Base-by-base conservation (phyloP, 64 coral and sea anemone genomes). In the Porites lutea region DNA sequence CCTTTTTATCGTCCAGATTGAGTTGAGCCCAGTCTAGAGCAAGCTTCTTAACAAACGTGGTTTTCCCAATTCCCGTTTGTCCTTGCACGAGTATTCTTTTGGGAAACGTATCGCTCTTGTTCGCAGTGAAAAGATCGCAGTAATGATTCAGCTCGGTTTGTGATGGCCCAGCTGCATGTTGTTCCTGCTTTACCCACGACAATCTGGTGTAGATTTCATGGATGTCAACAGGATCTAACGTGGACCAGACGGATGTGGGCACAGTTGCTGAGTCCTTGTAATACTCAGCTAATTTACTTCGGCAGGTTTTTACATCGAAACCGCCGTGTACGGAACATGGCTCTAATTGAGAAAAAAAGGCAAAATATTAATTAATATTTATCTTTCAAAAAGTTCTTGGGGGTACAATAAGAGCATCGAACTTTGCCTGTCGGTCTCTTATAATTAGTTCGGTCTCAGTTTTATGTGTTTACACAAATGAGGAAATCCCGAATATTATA, bases 21-120 rank as follows among this genome's bases (percentile, higher is more conserved):
- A 61, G 78, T 44, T 60, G 54, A 60, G 78, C 78, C 78, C 78
- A 80, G 21, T 80, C 78, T 21, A 60, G 22, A 80, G 57, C 52
- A 20, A 80, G n/a, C 57, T 80, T 80, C 55, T 61, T 80, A 6
- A 43, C 57, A 14, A 80, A 59, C 57, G 52, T 59, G 6, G 5
- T 13, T 12, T 80, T 80, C 6, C 78, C 78, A 80, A 60, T 80
- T 60, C 78, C 78, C 2, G 57, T 5, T 27, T 8, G 8, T 10
- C 57, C 78, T 60, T 37, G 57, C 55, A 80, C 52, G 18, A 80
- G 78, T 37, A 80, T 80, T 61, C 78, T 80, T 21, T 80, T 80
- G 59, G 78, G 57, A 4, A 43, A 22, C 59, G 2, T 10, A 5
- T 21, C 78, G 4, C 61, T 13, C 54, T 37, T 12, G 71, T 8